Conservation (phyloP, 1,140 invertebrate species). For the Laupala kohalensis region DNA sequence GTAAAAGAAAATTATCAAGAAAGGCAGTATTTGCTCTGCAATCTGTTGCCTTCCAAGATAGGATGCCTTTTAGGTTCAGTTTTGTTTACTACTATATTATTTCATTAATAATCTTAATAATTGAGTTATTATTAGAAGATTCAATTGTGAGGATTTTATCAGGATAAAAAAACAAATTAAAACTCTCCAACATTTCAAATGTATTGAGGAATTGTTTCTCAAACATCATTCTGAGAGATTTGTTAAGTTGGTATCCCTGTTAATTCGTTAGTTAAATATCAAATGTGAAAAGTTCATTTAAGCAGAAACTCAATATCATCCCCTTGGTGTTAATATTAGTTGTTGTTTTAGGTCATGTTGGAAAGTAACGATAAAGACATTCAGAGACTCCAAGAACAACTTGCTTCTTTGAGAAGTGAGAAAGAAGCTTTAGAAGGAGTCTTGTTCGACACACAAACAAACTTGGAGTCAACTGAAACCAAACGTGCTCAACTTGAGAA, state of each 20-base stretch:
- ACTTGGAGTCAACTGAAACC: slow-evolving; percentile 55
- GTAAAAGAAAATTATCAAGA: neutral
- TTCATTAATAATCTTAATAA: no score
- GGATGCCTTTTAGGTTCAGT: no score
- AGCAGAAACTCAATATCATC: neutral
- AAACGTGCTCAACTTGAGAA: slow-evolving; percentile 57
- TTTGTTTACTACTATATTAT: no score
- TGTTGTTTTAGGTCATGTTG: slow-evolving; percentile 42
- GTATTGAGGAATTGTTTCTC: no score
- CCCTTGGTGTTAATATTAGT: neutral
- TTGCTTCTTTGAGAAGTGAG: slow-evolving; percentile 58
- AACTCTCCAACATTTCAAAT: no score
- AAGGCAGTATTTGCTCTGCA: neutral
- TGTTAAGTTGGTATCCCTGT: slow-evolving; percentile 6
- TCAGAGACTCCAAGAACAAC: slow-evolving; percentile 55
- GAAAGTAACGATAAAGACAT: slow-evolving; percentile 67
- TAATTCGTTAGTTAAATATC: slow-evolving; percentile 1
- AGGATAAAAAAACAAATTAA: no score
- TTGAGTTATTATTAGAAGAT: no score
- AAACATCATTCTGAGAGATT: neutral
- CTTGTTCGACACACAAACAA: slow-evolving; percentile 64
- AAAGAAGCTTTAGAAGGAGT: slow-evolving; percentile 71
- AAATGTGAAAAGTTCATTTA: slow-evolving; percentile 10
- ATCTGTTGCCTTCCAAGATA: no score
- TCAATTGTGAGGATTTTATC: no score